These are phyloP conservation scores for Troilus luridus DNA, from an alignment of 2,888 invertebrate species.

Conservation along the genomic window DNA sequence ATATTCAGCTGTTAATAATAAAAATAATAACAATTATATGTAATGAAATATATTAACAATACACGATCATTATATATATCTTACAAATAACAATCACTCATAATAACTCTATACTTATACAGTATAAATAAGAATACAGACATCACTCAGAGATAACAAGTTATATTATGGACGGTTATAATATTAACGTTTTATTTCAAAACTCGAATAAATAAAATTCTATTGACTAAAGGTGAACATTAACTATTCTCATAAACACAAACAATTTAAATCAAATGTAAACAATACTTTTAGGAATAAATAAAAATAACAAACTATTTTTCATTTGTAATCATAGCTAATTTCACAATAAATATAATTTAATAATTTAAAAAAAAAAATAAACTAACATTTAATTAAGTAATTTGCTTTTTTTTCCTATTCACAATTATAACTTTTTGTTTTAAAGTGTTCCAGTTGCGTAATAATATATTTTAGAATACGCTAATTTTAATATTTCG, in stretches of 20 bases:
- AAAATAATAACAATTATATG: background rate
- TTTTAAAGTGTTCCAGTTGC: too few relatives aligned
- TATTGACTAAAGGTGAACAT: background rate
- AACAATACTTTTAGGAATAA: background rate
- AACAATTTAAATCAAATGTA: background rate
- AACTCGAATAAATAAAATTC: background rate
- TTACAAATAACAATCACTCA: constrained; percentile 40
- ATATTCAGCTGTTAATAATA: background rate
- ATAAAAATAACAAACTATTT: background rate
- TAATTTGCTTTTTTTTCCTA: too few relatives aligned
- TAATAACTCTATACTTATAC: background rate
- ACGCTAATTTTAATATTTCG: too few relatives aligned
- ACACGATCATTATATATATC: background rate
- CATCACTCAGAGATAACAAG: constrained; percentile 4
- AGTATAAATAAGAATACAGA: background rate
- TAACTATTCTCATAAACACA: background rate
- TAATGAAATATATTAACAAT: constrained; percentile 27
- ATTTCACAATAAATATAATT: background rate
- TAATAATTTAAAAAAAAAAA: background rate
- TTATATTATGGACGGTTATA: constrained; percentile 49
- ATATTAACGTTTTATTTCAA: background rate
- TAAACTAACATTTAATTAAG: background rate
- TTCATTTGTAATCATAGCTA: background rate
- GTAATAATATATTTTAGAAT: too few relatives aligned
- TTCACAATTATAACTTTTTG: too few relatives aligned